Conservation (phyloP, 2,888 invertebrate genomes). For the Spisula solida region DNA sequence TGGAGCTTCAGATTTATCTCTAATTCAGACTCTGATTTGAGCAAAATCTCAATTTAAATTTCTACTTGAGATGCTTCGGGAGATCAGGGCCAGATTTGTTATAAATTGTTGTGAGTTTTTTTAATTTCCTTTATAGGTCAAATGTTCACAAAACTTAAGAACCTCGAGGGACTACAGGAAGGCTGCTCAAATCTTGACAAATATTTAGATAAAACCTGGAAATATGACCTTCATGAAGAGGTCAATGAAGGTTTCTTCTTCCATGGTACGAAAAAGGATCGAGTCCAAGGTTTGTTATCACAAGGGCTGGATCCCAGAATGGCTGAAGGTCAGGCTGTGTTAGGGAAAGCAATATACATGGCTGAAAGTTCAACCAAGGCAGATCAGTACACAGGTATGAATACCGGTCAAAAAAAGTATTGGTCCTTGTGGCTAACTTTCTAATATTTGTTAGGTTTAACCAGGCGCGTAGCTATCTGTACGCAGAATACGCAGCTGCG, state of each 20-base stretch:
- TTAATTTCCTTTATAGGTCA: constrained; percentile 33
- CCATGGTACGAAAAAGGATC: constrained; percentile 74
- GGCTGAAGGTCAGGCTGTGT: constrained; percentile 63
- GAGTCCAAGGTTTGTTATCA: constrained; percentile 57
- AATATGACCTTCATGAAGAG: constrained; percentile 62
- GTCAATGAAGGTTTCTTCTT: constrained; percentile 78
- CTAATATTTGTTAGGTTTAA: no score
- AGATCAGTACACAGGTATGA: constrained; percentile 79
- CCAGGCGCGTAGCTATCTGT: no score
- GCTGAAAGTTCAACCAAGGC: constrained; percentile 79
- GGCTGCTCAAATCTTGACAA: constrained; percentile 45
- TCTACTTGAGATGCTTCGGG: no score
- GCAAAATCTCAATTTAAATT: no score
- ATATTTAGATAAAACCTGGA: constrained; percentile 36
- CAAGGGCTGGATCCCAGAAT: constrained; percentile 75
- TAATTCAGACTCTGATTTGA: no score
- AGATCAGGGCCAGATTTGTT: no score
- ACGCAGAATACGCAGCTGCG: no score
- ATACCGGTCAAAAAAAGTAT: no score
- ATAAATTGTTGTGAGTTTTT: neutral
- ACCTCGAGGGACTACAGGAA: constrained; percentile 33
- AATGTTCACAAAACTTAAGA: constrained; percentile 44
- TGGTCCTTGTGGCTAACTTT: no score
- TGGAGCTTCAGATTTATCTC: no score
- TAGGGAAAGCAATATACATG: constrained; percentile 76